Evolutionary conservation across 1,140 invertebrate species (phyloP).

Genomic region (Trissolcus basalis): DNA sequence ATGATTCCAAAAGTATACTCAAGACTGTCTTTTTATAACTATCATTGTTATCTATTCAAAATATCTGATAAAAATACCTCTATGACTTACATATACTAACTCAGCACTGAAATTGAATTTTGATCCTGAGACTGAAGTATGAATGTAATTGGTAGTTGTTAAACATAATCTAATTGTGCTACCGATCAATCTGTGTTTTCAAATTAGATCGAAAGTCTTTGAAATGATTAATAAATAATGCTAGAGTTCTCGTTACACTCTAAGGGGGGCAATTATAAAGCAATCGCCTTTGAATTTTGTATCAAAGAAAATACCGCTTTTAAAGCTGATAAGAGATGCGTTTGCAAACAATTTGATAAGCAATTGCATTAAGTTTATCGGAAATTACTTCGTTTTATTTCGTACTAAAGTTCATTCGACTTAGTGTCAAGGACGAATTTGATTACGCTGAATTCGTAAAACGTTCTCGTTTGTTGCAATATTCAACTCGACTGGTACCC

Average conservation of each 20-base stretch:
- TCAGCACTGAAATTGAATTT: background rate
- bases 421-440: conserved; percentile 11
- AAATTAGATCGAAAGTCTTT: background rate
- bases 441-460: background rate
- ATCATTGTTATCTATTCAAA: too few relatives aligned
- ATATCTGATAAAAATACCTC: too few relatives aligned
- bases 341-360: conserved; percentile 30
- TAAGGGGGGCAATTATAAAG: conserved; percentile 29
- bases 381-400: conserved; percentile 31
- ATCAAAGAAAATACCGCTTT: conserved; percentile 25
- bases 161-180: background rate
- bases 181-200: background rate
- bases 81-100: too few relatives aligned
- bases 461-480: too few relatives aligned
- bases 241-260: conserved; percentile 6
- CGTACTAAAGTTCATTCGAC: conserved; percentile 42
- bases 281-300: conserved; percentile 20
- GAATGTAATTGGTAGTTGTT: background rate
- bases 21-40: background rate
- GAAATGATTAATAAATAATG: background rate
- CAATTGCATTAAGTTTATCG: conserved; percentile 21
- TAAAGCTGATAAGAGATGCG: conserved; percentile 21
- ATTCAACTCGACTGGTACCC: too few relatives aligned
- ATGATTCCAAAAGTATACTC: background rate
- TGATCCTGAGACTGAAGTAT: background rate